phyloP scores from a whole-genome alignment of 2,888 invertebrate genomes.

The Sphecodes monilicornis region DNA sequence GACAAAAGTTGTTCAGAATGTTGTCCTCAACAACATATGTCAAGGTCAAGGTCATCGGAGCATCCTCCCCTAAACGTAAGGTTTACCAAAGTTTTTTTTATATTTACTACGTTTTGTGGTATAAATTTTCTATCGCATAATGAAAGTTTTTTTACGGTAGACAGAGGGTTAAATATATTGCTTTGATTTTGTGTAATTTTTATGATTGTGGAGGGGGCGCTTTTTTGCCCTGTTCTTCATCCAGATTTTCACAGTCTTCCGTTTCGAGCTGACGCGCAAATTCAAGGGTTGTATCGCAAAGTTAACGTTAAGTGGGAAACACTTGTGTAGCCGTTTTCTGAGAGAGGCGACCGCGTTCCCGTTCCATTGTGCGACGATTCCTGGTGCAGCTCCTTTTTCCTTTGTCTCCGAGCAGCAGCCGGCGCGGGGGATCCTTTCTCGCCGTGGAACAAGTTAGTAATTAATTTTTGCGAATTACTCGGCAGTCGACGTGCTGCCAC shows the following conservation, averaged over 20 bases:
- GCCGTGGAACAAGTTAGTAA: constrained; percentile 80
- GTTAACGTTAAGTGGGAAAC: constrained; percentile 44
- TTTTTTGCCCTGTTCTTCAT: no score
- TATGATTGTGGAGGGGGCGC: no score
- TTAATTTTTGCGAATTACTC: constrained; percentile 83
- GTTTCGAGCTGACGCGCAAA: neutral
- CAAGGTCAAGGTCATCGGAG: no score
- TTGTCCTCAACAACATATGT: no score
- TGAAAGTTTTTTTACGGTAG: no score
- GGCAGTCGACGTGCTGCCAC: constrained; percentile 79
- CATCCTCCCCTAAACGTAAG: no score
- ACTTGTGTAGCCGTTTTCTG: constrained; percentile 53
- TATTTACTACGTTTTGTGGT: no score
- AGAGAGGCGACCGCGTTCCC: constrained; percentile 56
- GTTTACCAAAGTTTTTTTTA: no score
- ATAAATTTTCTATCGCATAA: no score
- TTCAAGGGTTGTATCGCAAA: constrained; percentile 8
- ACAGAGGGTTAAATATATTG: no score
- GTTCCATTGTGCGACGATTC: constrained; percentile 76
- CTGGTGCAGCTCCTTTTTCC: constrained; percentile 75
- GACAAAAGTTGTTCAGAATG: no score
- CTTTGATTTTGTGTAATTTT: no score
- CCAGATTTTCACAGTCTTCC: neutral
- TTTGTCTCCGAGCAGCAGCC: constrained; percentile 75
- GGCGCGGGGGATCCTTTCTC: constrained; percentile 74